Base-by-base conservation (phyloP, 2,888 invertebrate species). In the Pseudoips prasinana region DNA sequence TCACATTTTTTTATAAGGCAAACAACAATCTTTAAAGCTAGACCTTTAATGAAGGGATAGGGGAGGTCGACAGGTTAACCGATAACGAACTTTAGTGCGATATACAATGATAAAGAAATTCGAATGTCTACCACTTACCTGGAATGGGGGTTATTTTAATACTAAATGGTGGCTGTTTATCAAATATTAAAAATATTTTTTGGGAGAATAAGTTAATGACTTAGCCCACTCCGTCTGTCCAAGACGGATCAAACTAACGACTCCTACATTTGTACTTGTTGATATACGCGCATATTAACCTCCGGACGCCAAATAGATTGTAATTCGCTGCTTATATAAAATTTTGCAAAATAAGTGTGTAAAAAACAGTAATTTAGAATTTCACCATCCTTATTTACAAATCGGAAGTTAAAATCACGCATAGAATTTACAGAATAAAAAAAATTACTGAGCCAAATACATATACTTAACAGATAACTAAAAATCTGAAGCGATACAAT, bases 11-110 rank as follows among this genome's bases (percentile, higher is more conserved):
- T 76, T 78, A 78, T 86, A 88, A 88, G 88, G 87, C 88, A 87
- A 87, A 88, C 86, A 86, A 88, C 86, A 87, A 86, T 86, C 59
- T 75, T 87, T 87, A 87, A 87, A 87, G 87, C 87, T 88, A 86
- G 84, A 83, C 81, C 77, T 82, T 83, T 79, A 73, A 77, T 76
- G 77, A 68, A 67, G 57, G 63, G 59, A 64, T 58, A 52, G 60
- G 51, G 48, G 50, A 59, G 65, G 62, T 56, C 65, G 71, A 66
- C 67, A 64, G 64, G 64, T 52, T 58, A 72, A 82, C 73, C 77
- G 70, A 73, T 76, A 76, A 76, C 73, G 66, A 73, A 72, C 54
- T 54, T 57, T 57, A 53, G 54, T 20, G 20, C 20, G 20, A 20
- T n/a, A 20, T n/a, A 20, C n/a, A 20, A 20, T 14, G 14, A 32